Evolutionary conservation across 2,888 invertebrate genomes (phyloP).

Genomic region (Junonia oenone): DNA sequence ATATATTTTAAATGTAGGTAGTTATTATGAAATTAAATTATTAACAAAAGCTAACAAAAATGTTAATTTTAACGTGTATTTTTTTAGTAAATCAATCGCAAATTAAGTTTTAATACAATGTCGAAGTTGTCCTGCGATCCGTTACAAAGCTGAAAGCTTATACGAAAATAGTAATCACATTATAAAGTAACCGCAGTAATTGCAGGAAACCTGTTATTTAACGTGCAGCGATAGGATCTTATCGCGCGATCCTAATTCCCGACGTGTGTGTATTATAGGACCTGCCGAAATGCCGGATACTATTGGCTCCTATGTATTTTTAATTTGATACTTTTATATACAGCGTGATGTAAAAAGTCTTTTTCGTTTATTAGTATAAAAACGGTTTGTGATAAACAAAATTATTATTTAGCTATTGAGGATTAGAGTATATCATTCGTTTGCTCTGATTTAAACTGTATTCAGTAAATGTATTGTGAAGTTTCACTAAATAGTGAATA

Average conservation of each 20-base stretch:
- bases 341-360: constrained; percentile 34
- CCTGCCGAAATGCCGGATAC: constrained; percentile 71
- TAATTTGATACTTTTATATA: constrained; percentile 33
- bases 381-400: too few relatives aligned
- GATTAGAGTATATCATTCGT: too few relatives aligned
- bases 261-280: constrained; percentile 77
- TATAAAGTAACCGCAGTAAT: constrained; percentile 75
- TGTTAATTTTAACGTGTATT: background rate
- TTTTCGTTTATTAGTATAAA: too few relatives aligned
- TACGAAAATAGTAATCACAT: constrained; percentile 72
- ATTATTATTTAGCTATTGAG: too few relatives aligned
- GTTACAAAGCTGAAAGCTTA: constrained; percentile 49
- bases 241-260: constrained; percentile 70
- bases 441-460: background rate
- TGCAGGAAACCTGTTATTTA: constrained; percentile 79
- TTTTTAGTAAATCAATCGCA: background rate
- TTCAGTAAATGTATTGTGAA: background rate
- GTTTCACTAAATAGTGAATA: background rate
- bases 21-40: too few relatives aligned
- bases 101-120: background rate
- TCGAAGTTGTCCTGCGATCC: background rate
- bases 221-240: constrained; percentile 71
- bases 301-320: constrained; percentile 6
- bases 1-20: too few relatives aligned
- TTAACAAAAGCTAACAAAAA: too few relatives aligned